Evolutionary conservation across 2,113 vertebrate genomes (phyloP), one percentile per base, ranked within the genome.

Genomic region (Colius striatus): DNA sequence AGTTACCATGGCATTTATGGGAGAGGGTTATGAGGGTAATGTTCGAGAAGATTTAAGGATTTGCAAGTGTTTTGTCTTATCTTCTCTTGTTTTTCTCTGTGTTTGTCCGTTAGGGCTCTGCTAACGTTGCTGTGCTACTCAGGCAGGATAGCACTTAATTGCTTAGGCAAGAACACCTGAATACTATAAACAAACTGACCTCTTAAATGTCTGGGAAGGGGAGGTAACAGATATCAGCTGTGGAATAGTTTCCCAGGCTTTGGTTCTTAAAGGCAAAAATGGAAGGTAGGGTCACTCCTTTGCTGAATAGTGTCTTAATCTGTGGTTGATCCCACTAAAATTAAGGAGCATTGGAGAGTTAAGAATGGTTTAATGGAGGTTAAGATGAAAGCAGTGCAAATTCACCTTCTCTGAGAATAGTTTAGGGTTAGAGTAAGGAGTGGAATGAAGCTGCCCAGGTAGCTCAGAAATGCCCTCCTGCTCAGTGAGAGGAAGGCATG

Each of bases 291-390:
- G 34, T 94, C 30, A 57, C 21, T 81, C 11, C 41, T 75, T 51
- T 8, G 41, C 29, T 25, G 79, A 86, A 54, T 4, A 43, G 25
- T 32, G 23, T 53, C 29, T 68, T 78, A 63, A 45, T 71, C 63
- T 77, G 29, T 51, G 29, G 43, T 9, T 51, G 60, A 71, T 84
- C 55, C 86, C 68, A 18, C 50, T 81, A 51, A 94, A 90, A 71
- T 84, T 77, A 84, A 92, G 72, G 63, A 72, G 18, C 54, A 48
- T 34, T 60, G 45, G 32, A 61, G 61, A 36, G 61, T 73, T 85
- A 77, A 95, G 62, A 32, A 45, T 48, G 17, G 20, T 71, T 95
- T 95, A 94, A 85, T 80, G 47, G 60, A 86, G 51, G 60, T 87
- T 91, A 79, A 79, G 51, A 89, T 36, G 76, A 87, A 21, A 25